Conservation (phyloP, 2,888 invertebrate species). For the Deroplatys truncata region DNA sequence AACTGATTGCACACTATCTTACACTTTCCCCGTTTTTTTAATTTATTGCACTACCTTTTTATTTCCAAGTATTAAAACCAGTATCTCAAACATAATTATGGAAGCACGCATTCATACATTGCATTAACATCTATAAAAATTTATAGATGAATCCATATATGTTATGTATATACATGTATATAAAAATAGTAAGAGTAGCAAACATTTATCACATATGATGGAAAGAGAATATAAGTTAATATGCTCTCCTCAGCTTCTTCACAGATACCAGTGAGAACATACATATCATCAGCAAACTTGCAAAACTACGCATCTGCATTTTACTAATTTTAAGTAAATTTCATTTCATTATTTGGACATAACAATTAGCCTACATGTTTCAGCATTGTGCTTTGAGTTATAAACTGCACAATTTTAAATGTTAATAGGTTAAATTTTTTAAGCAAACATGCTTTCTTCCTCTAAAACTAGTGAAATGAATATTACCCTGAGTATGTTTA, state of each 20-base stretch:
- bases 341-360: no score
- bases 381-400: no score
- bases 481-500: no score
- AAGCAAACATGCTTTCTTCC: no score
- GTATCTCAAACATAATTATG: not conserved
- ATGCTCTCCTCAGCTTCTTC: not conserved
- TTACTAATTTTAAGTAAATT: no score
- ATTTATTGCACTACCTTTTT: not conserved
- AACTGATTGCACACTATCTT: not conserved
- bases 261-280: not conserved
- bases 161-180: not conserved
- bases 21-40: not conserved
- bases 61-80: not conserved
- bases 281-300: not conserved
- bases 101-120: not conserved
- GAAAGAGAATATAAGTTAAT: not conserved
- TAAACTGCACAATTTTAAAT: no score
- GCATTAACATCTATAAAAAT: not conserved
- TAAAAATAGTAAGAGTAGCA: slow-evolving; percentile 17
- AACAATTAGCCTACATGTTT: no score
- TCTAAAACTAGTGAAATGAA: no score
- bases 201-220: slow-evolving; percentile 9
- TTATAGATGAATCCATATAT: not conserved
- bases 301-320: no score
- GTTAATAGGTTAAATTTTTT: no score